Evolutionary conservation across 2,113 vertebrate genomes (phyloP).

Genomic region (Nematolebias whitei): DNA sequence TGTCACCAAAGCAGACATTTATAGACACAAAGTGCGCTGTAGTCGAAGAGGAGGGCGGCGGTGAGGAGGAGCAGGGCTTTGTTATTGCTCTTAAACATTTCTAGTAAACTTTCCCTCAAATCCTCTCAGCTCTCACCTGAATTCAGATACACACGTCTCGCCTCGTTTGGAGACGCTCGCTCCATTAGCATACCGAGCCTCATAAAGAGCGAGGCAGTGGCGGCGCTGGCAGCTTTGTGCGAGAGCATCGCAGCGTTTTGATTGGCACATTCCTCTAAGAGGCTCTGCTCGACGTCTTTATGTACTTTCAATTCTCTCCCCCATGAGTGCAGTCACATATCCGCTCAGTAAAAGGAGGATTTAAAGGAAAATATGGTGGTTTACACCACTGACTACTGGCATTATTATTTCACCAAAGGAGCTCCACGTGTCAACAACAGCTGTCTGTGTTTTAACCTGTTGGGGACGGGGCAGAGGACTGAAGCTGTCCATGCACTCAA

Average conservation of each 20-base stretch:
- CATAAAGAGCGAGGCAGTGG: conserved; percentile 6
- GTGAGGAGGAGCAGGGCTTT: no score
- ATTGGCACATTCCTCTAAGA: conserved; percentile 25
- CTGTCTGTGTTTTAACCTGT: conserved; percentile 22
- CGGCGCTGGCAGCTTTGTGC: conserved; percentile 13
- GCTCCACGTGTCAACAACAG: conserved; percentile 10
- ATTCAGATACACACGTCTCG: conserved; percentile 16
- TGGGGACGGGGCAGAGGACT: conserved; percentile 2
- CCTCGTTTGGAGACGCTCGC: conserved; percentile 3
- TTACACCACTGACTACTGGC: not conserved
- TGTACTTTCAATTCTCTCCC: conserved; percentile 1
- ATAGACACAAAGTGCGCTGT: conserved; percentile 30
- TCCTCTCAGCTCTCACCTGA: conserved; percentile 4
- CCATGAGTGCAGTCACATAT: not conserved
- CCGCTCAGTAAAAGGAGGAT: conserved; percentile 5
- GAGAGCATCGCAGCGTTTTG: conserved; percentile 25
- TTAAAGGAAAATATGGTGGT: conserved; percentile 26
- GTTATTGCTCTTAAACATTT: conserved; percentile 17
- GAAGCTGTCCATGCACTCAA: conserved; percentile 19
- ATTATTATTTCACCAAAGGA: conserved; percentile 13
- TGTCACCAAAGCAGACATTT: conserved; percentile 32
- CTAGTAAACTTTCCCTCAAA: conserved; percentile 4
- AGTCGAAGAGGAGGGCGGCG: no score
- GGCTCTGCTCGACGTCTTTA: conserved; percentile 24
- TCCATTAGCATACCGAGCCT: conserved; percentile 22